A percentile compares a stretch with the other conserved stretches of the same genome.
Evolutionary conservation across 1,140 invertebrate species (phyloP).

Genomic region (Magallana gigas): DNA sequence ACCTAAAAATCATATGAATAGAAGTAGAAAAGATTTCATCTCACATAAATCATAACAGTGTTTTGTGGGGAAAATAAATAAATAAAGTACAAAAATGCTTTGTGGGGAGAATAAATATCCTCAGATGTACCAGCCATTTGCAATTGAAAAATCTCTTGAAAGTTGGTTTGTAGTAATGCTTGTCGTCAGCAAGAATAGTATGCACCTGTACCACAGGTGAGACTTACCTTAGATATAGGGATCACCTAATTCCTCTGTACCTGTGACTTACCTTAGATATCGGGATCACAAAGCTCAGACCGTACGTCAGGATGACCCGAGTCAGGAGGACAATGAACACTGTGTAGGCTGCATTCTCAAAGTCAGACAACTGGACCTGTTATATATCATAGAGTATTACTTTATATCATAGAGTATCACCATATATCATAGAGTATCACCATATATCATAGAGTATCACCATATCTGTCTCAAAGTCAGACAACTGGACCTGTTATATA

Average conservation of each 20-base stretch:
- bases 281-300: slow-evolving; percentile 97
- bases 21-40: no score
- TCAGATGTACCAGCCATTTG: background rate
- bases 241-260: background rate
- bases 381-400: background rate
- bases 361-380: slow-evolving; percentile 96
- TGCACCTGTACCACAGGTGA: slow-evolving; percentile 81
- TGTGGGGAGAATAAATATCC: background rate
- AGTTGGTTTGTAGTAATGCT: no score
- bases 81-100: background rate
- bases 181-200: no score
- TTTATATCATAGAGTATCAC: no score
- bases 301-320: slow-evolving; percentile 96
- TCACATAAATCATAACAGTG: no score
- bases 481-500: slow-evolving; percentile 88
- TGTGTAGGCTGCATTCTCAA: slow-evolving; percentile 99
- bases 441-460: no score
- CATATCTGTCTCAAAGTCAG: slow-evolving; percentile 93
- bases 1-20: slow-evolving; percentile 82
- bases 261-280: slow-evolving; percentile 91
- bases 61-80: no score
- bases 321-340: slow-evolving; percentile 98
- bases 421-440: no score
- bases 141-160: no score
- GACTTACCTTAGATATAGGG: background rate